Evolutionary conservation across 2,888 invertebrate genomes (phyloP).

Genomic region (Volucella inflata): DNA sequence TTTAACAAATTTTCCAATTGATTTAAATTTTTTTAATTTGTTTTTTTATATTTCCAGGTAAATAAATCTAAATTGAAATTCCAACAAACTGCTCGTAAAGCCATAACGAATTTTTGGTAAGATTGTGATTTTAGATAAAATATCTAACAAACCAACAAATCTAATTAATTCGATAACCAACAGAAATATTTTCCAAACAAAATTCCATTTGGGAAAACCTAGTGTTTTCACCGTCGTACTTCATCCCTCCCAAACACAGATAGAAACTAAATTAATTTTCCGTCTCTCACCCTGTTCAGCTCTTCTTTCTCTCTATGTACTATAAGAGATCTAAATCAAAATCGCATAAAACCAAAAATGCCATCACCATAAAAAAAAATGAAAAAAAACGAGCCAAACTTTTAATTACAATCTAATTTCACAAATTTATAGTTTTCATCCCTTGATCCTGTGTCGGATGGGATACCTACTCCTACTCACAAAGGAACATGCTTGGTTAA

Average conservation of each 20-base stretch:
- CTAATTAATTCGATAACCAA: background rate
- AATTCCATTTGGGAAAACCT: too few species aligned
- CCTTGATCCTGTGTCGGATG: background rate
- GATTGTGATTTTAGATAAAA: conserved; percentile 7
- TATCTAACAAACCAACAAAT: conserved; percentile 1
- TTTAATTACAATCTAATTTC: conserved; percentile 60
- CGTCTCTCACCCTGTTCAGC: background rate
- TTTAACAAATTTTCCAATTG: too few species aligned
- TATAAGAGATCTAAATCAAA: background rate
- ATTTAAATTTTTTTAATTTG: too few species aligned
- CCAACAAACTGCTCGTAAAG: background rate
- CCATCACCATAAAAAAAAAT: background rate
- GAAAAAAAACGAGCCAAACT: conserved; percentile 18
- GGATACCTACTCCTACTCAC: background rate
- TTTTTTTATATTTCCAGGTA: too few species aligned
- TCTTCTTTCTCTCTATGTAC: background rate
- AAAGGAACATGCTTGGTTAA: background rate
- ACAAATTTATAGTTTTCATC: conserved; percentile 12
- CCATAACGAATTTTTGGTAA: conserved; percentile 17
- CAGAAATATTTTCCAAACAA: too few species aligned
- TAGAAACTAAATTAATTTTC: conserved; percentile 24
- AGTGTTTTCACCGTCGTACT: too few species aligned
- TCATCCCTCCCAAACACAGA: background rate
- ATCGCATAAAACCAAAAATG: conserved; percentile 15
- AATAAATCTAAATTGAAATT: too few species aligned